These are phyloP conservation scores for Pangasius mekongensis DNA, from an alignment of 2,797 vertebrate genomes.

Conservation along the genomic window DNA sequence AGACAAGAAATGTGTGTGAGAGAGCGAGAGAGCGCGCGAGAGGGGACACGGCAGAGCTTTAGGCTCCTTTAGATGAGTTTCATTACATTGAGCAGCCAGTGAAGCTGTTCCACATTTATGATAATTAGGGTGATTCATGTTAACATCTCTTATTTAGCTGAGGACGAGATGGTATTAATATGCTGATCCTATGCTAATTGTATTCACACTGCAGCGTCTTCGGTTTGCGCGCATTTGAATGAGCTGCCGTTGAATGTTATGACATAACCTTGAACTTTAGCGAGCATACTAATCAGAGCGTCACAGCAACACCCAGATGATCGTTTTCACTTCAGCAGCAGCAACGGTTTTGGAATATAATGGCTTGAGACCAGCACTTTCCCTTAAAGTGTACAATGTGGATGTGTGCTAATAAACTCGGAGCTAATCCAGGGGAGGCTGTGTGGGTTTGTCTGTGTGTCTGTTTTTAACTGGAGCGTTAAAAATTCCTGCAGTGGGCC, in stretches of 20 bases:
- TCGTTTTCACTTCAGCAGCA: too few relatives aligned
- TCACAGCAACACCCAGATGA: background rate
- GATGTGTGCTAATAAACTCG: background rate
- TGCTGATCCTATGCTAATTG: slow-evolving; percentile 49
- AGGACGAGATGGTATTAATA: slow-evolving; percentile 42
- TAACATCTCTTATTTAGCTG: slow-evolving; percentile 57
- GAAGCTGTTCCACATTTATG: slow-evolving; percentile 59
- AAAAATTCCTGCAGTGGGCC: slow-evolving; percentile 27
- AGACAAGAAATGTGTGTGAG: background rate
- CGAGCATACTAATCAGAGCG: background rate
- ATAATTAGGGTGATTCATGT: slow-evolving; percentile 68
- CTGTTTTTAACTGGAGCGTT: slow-evolving; percentile 21
- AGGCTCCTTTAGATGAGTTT: slow-evolving; percentile 37
- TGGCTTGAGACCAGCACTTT: background rate
- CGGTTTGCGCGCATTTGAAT: slow-evolving; percentile 31
- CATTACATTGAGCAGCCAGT: slow-evolving; percentile 36
- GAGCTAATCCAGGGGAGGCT: slow-evolving; percentile 4
- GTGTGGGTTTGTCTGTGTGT: slow-evolving; percentile 14
- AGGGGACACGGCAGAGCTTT: background rate
- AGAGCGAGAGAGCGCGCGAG: background rate
- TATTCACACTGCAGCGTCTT: slow-evolving; percentile 33
- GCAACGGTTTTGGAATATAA: background rate
- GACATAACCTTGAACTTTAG: slow-evolving; percentile 37
- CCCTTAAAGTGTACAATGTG: background rate
- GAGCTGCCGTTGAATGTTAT: slow-evolving; percentile 50